phyloP scores from a whole-genome alignment of 92 coral and sea anemone genomes.

The Actinostola sp. region DNA sequence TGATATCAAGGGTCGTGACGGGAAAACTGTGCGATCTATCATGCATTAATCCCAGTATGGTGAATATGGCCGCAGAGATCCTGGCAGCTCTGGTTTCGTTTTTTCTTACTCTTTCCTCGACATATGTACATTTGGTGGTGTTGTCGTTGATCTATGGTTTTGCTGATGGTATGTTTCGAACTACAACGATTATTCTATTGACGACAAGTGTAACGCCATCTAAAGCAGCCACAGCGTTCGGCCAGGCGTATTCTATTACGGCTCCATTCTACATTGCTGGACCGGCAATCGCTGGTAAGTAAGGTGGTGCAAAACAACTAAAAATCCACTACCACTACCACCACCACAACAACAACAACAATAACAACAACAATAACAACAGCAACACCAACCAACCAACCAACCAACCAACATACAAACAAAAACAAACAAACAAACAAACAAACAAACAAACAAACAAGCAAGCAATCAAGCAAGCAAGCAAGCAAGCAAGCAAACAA shows the following conservation, averaged over 20 bases:
- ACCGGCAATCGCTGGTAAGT: conserved; percentile 59
- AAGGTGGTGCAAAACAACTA: too few relatives aligned
- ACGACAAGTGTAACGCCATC: conserved; percentile 25
- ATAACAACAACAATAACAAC: background rate
- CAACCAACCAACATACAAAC: background rate
- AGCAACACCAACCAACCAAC: background rate
- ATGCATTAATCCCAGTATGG: conserved; percentile 22
- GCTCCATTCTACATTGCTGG: conserved; percentile 32
- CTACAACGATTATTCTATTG: conserved; percentile 22
- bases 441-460: background rate
- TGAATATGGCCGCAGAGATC: conserved; percentile 27
- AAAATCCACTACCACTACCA: background rate
- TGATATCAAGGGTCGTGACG: conserved; percentile 23
- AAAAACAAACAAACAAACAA: conserved; percentile 1
- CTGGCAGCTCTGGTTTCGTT: conserved; percentile 23
- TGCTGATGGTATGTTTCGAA: conserved; percentile 50
- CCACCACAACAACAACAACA: background rate
- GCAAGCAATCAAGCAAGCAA: background rate
- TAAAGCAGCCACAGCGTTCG: conserved; percentile 50
- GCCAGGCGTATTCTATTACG: conserved; percentile 33
- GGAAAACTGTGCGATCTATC: conserved; percentile 54
- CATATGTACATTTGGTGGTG: conserved; percentile 32
- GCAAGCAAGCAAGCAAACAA: too few relatives aligned
- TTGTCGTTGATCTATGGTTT: conserved; percentile 33
- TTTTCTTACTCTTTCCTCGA: conserved; percentile 36